Evolutionary conservation across 2,888 invertebrate species (phyloP), one percentile per base, ranked within the genome.

Genomic region (Argyresthia albistria): DNA sequence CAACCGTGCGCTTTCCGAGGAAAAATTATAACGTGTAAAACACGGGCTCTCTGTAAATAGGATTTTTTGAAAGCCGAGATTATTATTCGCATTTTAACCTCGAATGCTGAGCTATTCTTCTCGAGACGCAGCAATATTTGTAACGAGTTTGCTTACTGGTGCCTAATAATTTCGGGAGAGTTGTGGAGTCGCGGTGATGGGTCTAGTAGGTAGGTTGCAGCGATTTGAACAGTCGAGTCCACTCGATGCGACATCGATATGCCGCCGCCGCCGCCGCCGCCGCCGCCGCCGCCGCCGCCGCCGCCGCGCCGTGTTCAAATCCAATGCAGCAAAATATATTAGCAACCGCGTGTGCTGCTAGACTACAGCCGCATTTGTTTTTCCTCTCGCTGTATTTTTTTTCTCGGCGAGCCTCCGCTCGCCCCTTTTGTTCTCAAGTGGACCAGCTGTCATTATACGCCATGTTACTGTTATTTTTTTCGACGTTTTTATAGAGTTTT

Each of bases 401-500:
- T 86, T 79, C 86, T 82, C 86, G 73, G 74, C 82, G 82, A 78
- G 81, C 67, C 83, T 79, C 79, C 64, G 76, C 82, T 83, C 80
- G 80, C 87, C 84, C 81, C 87, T 80, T 86, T 87, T 88, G 87
- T 88, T 87, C 84, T 87, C 87, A 88, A 88, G 88, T 88, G 88
- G 87, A 86, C 88, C 88, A 88, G 88, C 88, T 88, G 88, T 88
- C 88, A 88, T 88, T 88, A 88, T 88, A 83, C 87, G 87, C 87
- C 81, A 88, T 88, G 88, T 84, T 84, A 86, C 86, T 81, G 86
- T 88, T 81, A 75, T 86, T 63, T 58, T 83, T 86, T 86, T 87
- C 76, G 82, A 79, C 76, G 80, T 82, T 86, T 86, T 88, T 78
- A 84, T 86, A 82, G 80, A 86, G 86, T 84, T 86, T 83, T 80